These are phyloP conservation scores for Mustela nigripes DNA, from an alignment of 2,113 vertebrate species.

Conservation along the genomic window DNA sequence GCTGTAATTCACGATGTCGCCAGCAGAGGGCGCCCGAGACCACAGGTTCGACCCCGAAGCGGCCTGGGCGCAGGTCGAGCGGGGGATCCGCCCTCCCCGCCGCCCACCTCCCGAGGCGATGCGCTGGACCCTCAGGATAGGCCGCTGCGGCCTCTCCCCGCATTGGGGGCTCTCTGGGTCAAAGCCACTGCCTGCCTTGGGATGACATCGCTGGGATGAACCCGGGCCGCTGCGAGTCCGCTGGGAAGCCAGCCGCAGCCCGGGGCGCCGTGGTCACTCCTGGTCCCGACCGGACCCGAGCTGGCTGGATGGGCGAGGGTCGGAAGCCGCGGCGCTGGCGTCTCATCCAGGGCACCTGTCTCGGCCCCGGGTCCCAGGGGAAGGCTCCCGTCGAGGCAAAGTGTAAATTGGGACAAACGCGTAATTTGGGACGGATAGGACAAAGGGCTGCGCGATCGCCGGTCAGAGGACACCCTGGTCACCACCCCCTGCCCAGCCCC, in stretches of 20 bases:
- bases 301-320: too few relatives aligned
- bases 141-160: not conserved
- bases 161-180: too few relatives aligned
- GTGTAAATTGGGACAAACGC: not conserved
- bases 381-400: not conserved
- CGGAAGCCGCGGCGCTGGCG: not conserved
- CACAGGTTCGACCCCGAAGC: not conserved
- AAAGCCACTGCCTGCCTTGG: not conserved
- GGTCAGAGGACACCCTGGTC: not conserved
- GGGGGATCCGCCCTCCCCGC: not conserved
- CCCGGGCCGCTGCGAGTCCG: not conserved
- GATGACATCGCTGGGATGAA: not conserved
- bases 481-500: not conserved
- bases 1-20: fast-evolving
- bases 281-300: not conserved
- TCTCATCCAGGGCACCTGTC: too few relatives aligned
- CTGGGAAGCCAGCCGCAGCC: not conserved
- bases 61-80: fast-evolving
- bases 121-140: not conserved
- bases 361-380: too few relatives aligned
- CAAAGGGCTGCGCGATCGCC: fast-evolving
- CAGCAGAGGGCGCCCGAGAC: conserved; percentile 47
- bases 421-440: not conserved
- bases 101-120: not conserved
- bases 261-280: too few relatives aligned